A percentile compares a stretch with the other conserved stretches of the same genome.
phyloP scores from a whole-genome alignment of 2,113 vertebrate species.

The Garra rufa region DNA sequence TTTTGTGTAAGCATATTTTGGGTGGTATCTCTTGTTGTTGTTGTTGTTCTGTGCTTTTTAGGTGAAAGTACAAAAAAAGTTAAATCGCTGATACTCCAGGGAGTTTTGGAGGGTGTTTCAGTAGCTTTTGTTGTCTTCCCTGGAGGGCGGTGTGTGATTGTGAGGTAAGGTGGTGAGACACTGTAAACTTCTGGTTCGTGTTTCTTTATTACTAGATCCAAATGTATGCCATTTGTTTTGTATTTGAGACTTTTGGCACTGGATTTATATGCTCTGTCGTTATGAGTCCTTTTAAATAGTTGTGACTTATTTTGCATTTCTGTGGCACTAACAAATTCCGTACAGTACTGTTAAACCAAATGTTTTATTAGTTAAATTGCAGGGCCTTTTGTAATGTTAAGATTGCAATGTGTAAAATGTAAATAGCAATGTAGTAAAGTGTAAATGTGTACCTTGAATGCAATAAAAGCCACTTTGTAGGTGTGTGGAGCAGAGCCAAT shows the following conservation, averaged over 20 bases:
- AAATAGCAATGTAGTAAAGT: no score
- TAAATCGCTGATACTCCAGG: slow-evolving; percentile 27
- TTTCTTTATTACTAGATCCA: not conserved
- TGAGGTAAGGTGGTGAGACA: not conserved
- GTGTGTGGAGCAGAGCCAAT: no score
- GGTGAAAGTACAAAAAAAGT: slow-evolving; percentile 4
- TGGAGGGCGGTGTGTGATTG: not conserved
- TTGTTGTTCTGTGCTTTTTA: not conserved
- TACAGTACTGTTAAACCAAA: not conserved
- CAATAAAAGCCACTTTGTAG: no score
- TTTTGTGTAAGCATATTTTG: slow-evolving; percentile 19
- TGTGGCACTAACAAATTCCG: not conserved
- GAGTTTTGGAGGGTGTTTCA: slow-evolving; percentile 45
- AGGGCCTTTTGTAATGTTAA: not conserved
- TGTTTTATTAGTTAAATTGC: not conserved
- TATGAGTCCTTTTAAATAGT: not conserved
- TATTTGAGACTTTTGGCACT: not conserved
- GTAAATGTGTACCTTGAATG: no score
- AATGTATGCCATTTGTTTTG: not conserved
- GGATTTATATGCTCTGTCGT: not conserved
- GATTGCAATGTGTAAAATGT: not conserved
- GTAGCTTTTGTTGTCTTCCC: slow-evolving; percentile 52
- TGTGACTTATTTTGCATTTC: not conserved
- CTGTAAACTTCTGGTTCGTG: not conserved
- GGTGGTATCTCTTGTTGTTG: slow-evolving; percentile 27